These are phyloP conservation scores for Gnatocerus cornutus DNA, from an alignment of 2,888 invertebrate genomes.

Conservation along the genomic window DNA sequence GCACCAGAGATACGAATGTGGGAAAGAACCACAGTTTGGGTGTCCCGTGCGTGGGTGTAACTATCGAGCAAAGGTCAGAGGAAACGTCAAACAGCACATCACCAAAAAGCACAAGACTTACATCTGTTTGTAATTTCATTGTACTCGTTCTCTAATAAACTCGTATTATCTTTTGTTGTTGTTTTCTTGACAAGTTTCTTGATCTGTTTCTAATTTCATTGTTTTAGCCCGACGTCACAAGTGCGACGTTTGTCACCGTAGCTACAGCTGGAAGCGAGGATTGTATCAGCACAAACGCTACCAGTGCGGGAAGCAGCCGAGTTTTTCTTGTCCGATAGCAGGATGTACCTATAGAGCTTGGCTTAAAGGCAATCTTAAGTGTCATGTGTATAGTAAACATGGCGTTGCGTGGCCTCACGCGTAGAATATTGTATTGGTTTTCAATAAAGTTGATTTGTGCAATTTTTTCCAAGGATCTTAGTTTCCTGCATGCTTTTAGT, in stretches of 20 bases:
- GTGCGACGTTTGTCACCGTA: conserved; percentile 24
- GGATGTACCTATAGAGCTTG: conserved; percentile 78
- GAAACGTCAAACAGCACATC: conserved; percentile 39
- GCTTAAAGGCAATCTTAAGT: conserved; percentile 50
- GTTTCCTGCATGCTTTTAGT: conserved; percentile 1
- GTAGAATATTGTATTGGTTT: not conserved
- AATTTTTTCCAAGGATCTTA: not conserved
- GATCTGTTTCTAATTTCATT: not conserved
- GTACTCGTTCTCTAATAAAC: not conserved
- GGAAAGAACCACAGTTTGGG: conserved; percentile 57
- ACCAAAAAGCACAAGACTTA: conserved; percentile 30
- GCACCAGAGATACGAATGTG: conserved; percentile 59
- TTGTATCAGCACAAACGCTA: conserved; percentile 53
- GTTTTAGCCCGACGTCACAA: conserved; percentile 13
- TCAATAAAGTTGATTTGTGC: conserved; percentile 8
- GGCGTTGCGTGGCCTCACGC: not conserved
- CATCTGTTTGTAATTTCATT: too few species aligned
- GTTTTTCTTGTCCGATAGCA: conserved; percentile 51
- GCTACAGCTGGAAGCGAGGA: conserved; percentile 27
- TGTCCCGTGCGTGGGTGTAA: conserved; percentile 46
- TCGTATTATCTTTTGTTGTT: not conserved
- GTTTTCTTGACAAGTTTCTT: not conserved
- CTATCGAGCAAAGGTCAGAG: conserved; percentile 21
- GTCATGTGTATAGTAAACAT: conserved; percentile 9
- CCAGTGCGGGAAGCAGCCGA: conserved; percentile 58